A percentile compares a stretch with the other conserved stretches of the same genome.
phyloP scores from a whole-genome alignment of 2,888 invertebrate species.

The Auanema sp. region DNA sequence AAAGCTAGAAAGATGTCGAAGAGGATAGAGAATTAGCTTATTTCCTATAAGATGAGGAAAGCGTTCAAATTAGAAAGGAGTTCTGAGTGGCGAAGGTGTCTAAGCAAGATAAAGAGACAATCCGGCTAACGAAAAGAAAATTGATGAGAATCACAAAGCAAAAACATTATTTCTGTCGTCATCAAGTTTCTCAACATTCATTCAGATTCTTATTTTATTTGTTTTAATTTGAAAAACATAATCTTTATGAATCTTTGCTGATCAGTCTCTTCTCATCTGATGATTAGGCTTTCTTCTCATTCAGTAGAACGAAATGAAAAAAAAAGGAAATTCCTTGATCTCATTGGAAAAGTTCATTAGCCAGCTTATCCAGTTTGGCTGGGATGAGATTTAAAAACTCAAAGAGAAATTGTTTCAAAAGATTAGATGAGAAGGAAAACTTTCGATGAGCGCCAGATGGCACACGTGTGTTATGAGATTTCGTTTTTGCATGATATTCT shows the following conservation, averaged over 20 bases:
- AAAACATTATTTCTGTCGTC: background rate
- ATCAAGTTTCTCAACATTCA: background rate
- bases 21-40: background rate
- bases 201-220: too few relatives aligned
- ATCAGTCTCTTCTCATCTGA: too few relatives aligned
- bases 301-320: constrained; percentile 1
- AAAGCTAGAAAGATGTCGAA: background rate
- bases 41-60: background rate
- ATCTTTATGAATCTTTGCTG: too few relatives aligned
- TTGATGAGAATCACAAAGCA: background rate
- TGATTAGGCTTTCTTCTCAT: too few relatives aligned
- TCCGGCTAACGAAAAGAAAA: background rate
- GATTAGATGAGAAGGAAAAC: too few relatives aligned
- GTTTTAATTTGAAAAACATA: too few relatives aligned
- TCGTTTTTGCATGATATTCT: too few relatives aligned
- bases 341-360: background rate
- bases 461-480: too few relatives aligned
- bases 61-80: constrained; percentile 1
- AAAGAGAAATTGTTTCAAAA: background rate
- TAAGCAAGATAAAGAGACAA: background rate
- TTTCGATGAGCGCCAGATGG: too few relatives aligned
- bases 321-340: background rate
- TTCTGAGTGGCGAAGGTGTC: background rate
- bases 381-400: background rate
- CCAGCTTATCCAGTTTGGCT: constrained; percentile 1